Conservation (phyloP, 2,888 invertebrate genomes). For the Cerastoderma edule region DNA sequence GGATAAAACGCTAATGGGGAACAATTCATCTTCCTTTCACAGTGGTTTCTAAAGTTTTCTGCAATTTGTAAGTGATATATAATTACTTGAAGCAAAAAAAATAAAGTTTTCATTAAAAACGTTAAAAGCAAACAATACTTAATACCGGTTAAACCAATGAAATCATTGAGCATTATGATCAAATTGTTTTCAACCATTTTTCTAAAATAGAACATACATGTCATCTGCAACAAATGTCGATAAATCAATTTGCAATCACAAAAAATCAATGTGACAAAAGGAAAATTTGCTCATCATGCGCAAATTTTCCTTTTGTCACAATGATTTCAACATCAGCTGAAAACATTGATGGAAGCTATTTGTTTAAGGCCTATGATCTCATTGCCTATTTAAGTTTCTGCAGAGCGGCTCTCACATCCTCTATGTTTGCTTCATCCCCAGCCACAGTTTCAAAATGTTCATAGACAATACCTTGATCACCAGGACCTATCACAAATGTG, state of each 20-base stretch:
- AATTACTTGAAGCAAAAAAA: background rate
- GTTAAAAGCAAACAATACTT: background rate
- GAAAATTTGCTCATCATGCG: background rate
- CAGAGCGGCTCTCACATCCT: constrained; percentile 71
- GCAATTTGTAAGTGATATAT: no score
- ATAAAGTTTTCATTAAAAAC: background rate
- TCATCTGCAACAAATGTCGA: background rate
- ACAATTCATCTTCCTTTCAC: no score
- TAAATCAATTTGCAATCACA: background rate
- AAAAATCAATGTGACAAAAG: background rate
- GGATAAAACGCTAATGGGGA: no score
- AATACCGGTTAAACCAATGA: background rate
- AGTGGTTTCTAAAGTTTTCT: no score
- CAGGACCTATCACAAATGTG: constrained; percentile 82
- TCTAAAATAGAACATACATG: no score
- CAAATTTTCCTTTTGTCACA: constrained; percentile 9
- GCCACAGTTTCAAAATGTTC: constrained; percentile 84
- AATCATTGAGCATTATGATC: no score
- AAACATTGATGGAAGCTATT: background rate
- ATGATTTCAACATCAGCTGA: background rate
- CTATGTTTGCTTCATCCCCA: constrained; percentile 83
- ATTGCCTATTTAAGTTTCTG: constrained; percentile 43
- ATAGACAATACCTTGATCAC: constrained; percentile 81
- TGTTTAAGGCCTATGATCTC: background rate
- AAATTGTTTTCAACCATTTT: no score